Percentiles rank a stretch among this genome's conserved stretches.
These are phyloP conservation scores for Cantharis flavilabris DNA, from an alignment of 2,888 invertebrate genomes.

Conservation along the genomic window DNA sequence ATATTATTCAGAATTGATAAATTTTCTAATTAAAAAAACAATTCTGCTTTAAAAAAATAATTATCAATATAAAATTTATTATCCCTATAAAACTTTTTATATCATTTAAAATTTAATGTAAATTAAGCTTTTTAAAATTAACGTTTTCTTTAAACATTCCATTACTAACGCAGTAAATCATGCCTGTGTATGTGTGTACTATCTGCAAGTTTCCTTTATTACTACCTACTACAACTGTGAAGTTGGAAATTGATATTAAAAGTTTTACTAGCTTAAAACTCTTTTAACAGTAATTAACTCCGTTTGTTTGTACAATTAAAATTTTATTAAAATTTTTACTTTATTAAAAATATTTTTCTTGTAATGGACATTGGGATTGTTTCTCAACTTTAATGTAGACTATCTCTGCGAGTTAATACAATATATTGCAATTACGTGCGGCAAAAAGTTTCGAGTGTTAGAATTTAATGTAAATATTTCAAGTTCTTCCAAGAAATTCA, in stretches of 20 bases:
- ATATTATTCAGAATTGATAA: neutral
- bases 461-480: neutral
- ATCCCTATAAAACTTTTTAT: too few species aligned
- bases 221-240: too few species aligned
- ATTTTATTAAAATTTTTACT: neutral
- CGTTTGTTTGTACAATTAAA: neutral
- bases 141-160: neutral
- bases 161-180: neutral
- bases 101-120: too few species aligned
- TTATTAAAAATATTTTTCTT: neutral
- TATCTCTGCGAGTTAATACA: neutral
- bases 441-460: neutral
- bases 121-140: neutral
- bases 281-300: neutral
- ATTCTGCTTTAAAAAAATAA: too few species aligned
- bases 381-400: neutral
- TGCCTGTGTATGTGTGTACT: neutral
- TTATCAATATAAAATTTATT: too few species aligned
- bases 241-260: neutral
- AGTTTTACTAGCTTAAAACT: neutral
- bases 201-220: neutral
- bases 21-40: neutral
- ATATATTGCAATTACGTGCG: neutral
- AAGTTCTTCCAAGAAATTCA: neutral
- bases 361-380: neutral